Conservation (phyloP, 2,113 vertebrate genomes). For the Puma concolor region DNA sequence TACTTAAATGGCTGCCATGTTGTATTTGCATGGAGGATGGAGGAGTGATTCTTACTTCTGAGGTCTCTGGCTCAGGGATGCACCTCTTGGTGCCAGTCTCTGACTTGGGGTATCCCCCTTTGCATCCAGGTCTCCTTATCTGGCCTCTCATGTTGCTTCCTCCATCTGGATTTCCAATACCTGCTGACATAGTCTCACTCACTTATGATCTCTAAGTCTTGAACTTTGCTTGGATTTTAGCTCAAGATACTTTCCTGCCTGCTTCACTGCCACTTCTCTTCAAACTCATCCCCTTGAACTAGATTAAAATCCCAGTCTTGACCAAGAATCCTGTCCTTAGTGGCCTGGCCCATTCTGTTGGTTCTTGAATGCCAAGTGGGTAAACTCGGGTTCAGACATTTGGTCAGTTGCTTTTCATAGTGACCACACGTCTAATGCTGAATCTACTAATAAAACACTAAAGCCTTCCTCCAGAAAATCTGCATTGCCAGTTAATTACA, state of each 20-base stretch:
- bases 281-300: not conserved
- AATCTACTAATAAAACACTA: not conserved
- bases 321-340: not conserved
- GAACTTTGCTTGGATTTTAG: not conserved
- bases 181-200: not conserved
- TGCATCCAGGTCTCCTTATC: not conserved
- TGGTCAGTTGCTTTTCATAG: not conserved
- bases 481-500: not conserved
- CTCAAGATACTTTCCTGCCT: not conserved
- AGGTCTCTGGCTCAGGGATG: not conserved
- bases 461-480: not conserved
- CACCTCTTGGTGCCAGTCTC: not conserved
- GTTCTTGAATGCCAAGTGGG: not conserved
- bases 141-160: not conserved
- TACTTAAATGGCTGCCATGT: not conserved
- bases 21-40: not conserved
- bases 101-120: not conserved
- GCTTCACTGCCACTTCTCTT: not conserved
- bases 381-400: not conserved
- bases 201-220: not conserved
- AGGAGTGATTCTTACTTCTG: not conserved
- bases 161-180: not conserved
- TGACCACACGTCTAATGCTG: not conserved
- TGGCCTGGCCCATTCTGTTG: not conserved
- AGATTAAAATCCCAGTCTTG: not conserved